These are phyloP conservation scores for Sebastes cheni DNA, from an alignment of 2,797 vertebrate species.

Conservation along the genomic window DNA sequence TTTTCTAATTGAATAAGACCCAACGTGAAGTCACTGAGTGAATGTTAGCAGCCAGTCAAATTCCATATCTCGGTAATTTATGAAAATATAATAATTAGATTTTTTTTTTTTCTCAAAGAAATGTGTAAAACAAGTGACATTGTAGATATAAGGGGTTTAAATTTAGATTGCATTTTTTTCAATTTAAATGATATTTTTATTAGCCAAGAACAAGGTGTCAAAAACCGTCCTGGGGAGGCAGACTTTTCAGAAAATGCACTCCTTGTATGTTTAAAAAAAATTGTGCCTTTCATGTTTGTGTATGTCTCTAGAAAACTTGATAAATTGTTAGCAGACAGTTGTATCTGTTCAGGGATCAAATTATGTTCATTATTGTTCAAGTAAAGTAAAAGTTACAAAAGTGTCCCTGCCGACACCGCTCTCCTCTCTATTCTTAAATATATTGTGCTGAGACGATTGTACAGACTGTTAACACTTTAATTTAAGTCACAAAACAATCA, in stretches of 20 bases:
- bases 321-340: not conserved
- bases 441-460: not conserved
- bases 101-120: too few relatives aligned
- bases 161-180: not conserved
- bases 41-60: too few relatives aligned
- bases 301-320: not conserved
- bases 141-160: not conserved
- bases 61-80: too few relatives aligned
- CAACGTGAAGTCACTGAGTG: too few relatives aligned
- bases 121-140: not conserved
- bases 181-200: too few relatives aligned
- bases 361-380: too few relatives aligned
- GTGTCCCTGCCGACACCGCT: too few relatives aligned
- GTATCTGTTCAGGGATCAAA: not conserved
- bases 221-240: not conserved
- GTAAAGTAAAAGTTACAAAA: not conserved
- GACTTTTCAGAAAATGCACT: not conserved
- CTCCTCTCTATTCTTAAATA: not conserved
- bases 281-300: not conserved
- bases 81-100: too few relatives aligned
- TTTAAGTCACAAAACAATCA: not conserved
- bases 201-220: not conserved
- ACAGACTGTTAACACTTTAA: not conserved
- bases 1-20: too few relatives aligned
- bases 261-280: not conserved